Conservation (phyloP, 2,113 vertebrate genomes). For the Alaudala cheleensis region DNA sequence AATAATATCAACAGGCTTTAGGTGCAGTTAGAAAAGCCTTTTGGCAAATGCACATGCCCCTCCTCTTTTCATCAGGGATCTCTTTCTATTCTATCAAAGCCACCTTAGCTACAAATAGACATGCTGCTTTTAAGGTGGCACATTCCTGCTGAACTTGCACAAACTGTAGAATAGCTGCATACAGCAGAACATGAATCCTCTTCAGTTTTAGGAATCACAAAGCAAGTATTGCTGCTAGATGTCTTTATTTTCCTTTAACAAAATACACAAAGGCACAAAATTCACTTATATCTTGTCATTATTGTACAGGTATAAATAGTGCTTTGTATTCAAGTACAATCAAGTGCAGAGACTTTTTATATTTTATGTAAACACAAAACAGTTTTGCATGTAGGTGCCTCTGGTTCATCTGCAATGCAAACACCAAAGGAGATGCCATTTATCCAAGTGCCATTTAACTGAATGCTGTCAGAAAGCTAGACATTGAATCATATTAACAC, state of each 20-base stretch:
- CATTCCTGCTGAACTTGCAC: not conserved
- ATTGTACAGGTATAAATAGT: slow-evolving; percentile 83
- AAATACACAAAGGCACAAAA: slow-evolving; percentile 77
- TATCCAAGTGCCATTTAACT: slow-evolving; percentile 55
- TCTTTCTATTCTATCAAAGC: not conserved
- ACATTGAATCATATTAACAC: slow-evolving; percentile 56
- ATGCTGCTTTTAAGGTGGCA: not conserved
- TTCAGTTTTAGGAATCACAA: slow-evolving; percentile 27
- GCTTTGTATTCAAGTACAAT: slow-evolving; percentile 82
- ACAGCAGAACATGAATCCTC: not conserved
- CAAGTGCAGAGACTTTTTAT: slow-evolving; percentile 77
- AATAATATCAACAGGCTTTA: not conserved
- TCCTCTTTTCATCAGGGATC: not conserved
- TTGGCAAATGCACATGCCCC: fast-evolving
- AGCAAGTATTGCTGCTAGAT: slow-evolving; percentile 61
- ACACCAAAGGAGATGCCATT: slow-evolving; percentile 63
- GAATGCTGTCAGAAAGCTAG: slow-evolving; percentile 65
- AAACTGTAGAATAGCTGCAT: not conserved
- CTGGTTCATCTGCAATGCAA: slow-evolving; percentile 68
- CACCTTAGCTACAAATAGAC: not conserved
- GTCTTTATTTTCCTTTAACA: slow-evolving; percentile 81
- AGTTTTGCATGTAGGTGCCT: slow-evolving; percentile 67
- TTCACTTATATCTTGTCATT: slow-evolving; percentile 71
- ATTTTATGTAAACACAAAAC: slow-evolving; percentile 82
- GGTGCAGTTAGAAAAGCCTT: not conserved